Conservation (phyloP, 2,113 vertebrate species). For the Tyto alba region DNA sequence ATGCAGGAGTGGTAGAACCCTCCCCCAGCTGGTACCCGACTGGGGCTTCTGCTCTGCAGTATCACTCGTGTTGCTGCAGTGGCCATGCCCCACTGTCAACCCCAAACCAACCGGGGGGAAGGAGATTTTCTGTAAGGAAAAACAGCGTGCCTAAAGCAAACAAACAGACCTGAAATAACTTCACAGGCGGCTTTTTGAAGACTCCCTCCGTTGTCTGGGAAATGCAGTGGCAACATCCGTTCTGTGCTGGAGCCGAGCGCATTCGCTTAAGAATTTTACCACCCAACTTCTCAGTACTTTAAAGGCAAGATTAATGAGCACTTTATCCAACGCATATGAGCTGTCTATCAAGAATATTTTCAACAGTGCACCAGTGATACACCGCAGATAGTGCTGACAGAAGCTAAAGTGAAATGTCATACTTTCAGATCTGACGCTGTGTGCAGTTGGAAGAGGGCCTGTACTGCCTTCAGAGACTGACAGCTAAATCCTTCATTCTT, state of each 20-base stretch:
- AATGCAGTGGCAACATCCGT: neutral
- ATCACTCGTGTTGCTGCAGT: accelerated
- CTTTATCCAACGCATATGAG: conserved; percentile 32
- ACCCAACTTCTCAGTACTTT: conserved; percentile 6
- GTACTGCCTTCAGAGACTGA: conserved; percentile 64
- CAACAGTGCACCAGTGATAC: neutral
- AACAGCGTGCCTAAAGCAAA: neutral
- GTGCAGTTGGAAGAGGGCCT: conserved; percentile 56
- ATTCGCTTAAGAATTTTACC: neutral
- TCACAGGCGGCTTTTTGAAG: neutral
- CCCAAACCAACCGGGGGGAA: neutral
- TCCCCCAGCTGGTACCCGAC: neutral
- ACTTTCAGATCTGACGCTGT: conserved; percentile 35
- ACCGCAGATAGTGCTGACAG: conserved; percentile 64
- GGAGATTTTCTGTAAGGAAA: neutral
- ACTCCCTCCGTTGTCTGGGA: neutral
- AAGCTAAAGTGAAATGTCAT: conserved; percentile 72
- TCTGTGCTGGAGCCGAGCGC: accelerated
- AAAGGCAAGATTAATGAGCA: conserved; percentile 59
- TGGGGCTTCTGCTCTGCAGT: too few relatives aligned
- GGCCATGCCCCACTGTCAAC: too few relatives aligned
- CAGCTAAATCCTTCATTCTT: conserved; percentile 69
- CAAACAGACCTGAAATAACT: neutral
- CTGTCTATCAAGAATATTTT: conserved; percentile 62
- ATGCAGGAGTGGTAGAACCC: accelerated